Evolutionary conservation across 2,888 invertebrate species (phyloP).

Genomic region (Drosophila cyrtoloma): DNA sequence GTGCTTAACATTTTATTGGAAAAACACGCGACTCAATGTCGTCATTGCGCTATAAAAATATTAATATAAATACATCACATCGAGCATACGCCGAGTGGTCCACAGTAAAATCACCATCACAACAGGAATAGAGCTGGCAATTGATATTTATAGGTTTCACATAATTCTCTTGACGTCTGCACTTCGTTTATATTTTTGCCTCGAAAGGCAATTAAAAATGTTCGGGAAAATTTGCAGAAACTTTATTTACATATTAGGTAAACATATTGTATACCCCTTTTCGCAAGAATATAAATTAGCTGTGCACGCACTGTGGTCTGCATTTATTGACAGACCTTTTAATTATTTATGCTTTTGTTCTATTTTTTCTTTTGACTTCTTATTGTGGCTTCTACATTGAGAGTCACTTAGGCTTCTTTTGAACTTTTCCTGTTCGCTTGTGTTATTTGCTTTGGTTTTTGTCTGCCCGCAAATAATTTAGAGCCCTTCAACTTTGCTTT

Average conservation of each 20-base stretch:
- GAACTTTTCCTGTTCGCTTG: slow-evolving; percentile 38
- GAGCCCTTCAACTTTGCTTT: neutral
- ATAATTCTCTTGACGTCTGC: slow-evolving; percentile 24
- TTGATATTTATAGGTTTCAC: slow-evolving; percentile 39
- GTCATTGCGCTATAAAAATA: slow-evolving; percentile 73
- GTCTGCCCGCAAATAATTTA: slow-evolving; percentile 25
- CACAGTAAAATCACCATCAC: slow-evolving; percentile 20
- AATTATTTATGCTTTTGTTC: slow-evolving; percentile 32
- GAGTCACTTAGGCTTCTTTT: slow-evolving; percentile 33
- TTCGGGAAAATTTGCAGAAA: slow-evolving; percentile 10
- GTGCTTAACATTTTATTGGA: slow-evolving; percentile 69
- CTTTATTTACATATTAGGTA: slow-evolving; percentile 1
- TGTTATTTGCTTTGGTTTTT: slow-evolving; percentile 50
- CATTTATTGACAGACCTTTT: slow-evolving; percentile 45
- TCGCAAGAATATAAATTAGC: neutral
- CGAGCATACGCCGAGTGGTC: slow-evolving; percentile 45
- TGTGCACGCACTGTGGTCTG: slow-evolving; percentile 15
- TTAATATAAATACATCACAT: slow-evolving; percentile 35
- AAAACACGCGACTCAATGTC: slow-evolving; percentile 73
- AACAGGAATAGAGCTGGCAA: slow-evolving; percentile 14
- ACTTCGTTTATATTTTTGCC: neutral
- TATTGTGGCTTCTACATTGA: slow-evolving; percentile 6
- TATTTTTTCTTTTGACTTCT: neutral
- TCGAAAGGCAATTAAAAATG: slow-evolving; percentile 33
- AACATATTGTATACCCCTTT: slow-evolving; percentile 12